Percentiles rank a stretch among this genome's conserved stretches.
phyloP scores from a whole-genome alignment of 2,888 invertebrate species.

The Augochlorella aurata region DNA sequence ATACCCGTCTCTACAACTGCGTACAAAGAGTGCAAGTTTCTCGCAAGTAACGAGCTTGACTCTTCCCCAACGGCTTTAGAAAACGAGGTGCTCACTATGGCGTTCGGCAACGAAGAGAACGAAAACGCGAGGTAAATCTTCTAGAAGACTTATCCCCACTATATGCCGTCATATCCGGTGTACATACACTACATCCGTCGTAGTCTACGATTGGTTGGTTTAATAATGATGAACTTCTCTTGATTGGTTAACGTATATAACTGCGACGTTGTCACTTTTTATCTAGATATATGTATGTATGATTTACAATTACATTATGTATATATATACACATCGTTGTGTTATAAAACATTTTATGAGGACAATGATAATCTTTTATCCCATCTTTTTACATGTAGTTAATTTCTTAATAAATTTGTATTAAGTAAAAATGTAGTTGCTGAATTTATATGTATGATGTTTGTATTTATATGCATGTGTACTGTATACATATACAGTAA shows the following conservation, averaged over 20 bases:
- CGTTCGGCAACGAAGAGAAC: constrained; percentile 69
- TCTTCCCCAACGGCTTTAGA: background rate
- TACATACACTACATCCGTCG: constrained; percentile 13
- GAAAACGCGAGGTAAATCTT: constrained; percentile 20
- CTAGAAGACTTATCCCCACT: constrained; percentile 28
- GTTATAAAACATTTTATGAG: background rate
- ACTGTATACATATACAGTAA: too few species aligned
- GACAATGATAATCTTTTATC: background rate
- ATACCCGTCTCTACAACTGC: background rate
- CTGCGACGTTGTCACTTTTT: constrained; percentile 27
- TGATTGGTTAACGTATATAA: constrained; percentile 17
- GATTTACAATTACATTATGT: background rate
- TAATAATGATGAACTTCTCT: background rate
- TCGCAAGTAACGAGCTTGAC: constrained; percentile 1
- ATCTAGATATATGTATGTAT: background rate
- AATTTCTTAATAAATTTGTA: too few species aligned
- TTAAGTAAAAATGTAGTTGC: too few species aligned
- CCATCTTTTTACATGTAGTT: too few species aligned
- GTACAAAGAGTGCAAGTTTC: constrained; percentile 29
- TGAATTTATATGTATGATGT: background rate
- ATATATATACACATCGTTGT: background rate
- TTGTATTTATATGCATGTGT: too few species aligned
- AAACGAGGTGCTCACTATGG: constrained; percentile 58
- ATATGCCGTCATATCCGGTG: too few species aligned
- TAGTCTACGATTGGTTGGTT: constrained; percentile 34